Conservation (phyloP, 2,797 vertebrate species). For the Synaphobranchus kaupii region DNA sequence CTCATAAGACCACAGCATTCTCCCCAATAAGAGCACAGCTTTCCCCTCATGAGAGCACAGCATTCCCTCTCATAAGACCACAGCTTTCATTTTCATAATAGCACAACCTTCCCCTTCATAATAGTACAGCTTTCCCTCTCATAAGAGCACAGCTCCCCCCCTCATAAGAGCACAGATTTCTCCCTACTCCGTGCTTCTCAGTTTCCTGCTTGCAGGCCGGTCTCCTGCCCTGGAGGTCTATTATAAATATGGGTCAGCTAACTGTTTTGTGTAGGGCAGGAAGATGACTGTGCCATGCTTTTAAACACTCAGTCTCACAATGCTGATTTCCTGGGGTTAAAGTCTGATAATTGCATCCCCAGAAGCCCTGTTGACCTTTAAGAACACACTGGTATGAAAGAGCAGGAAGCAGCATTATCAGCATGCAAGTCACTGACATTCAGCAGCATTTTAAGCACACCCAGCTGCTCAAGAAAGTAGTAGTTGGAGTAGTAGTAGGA, state of each 20-base stretch:
- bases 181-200: neutral
- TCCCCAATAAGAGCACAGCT: neutral
- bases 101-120: too few relatives aligned
- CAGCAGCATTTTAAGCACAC: too few relatives aligned
- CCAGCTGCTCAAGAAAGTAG: too few relatives aligned
- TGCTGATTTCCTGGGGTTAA: neutral
- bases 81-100: too few relatives aligned
- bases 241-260: conserved; percentile 1
- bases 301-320: neutral
- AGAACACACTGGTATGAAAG: neutral
- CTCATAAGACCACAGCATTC: too few relatives aligned
- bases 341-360: neutral
- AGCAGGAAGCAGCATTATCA: neutral
- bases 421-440: too few relatives aligned
- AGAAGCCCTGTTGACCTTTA: neutral
- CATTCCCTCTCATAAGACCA: too few relatives aligned
- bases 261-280: neutral
- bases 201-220: neutral
- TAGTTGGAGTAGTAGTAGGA: too few relatives aligned
- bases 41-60: too few relatives aligned
- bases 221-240: neutral
- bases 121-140: too few relatives aligned
- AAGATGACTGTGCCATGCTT: neutral
- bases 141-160: too few relatives aligned
- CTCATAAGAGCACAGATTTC: too few relatives aligned